Evolutionary conservation across 2,113 vertebrate genomes (phyloP), one percentile per base, ranked within the genome.

Genomic region (Perca fluviatilis): DNA sequence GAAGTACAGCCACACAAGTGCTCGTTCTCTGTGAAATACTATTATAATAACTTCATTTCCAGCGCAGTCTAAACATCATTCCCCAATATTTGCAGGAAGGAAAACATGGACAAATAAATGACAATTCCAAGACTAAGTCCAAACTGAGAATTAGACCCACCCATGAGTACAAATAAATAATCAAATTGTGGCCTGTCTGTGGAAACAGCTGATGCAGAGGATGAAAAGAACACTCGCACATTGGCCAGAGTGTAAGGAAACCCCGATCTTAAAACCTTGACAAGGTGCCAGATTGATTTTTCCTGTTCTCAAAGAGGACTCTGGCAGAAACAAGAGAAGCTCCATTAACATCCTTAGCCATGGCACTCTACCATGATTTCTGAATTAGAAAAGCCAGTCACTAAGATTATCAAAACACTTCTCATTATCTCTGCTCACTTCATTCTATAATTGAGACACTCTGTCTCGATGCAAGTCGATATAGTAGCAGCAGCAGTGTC

Each of bases 271-370:
- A 77, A 85, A 87, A 81, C 71, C 76, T 33, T 64, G 88, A 92
- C 89, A 85, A 82, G 82, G 79, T 86, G 74, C 86, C 82, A 87
- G 67, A 91, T 89, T 88, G 84, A 90, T 91, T 91, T 91, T 88
- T 87, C 67, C 74, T 78, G 69, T 64, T 71, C 73, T 88, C 70
- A 85, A 75, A 89, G 61, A 66, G 13, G 77, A 90, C 73, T 71
- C 61, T 3, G 54, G 85, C 83, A 85, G 85, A 78, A 81, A 92
- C 70, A 69, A 72, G 83, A 89, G 74, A 74, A 79, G 74, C 86
- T 88, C 90, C 77, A 90, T 93, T 90, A 89, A 84, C 86, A 85
- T 81, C 73, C 77, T 40, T 74, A 77, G 81, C 85, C 87, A 85
- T 69, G 78, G 67, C 77, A 68, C 80, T 78, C 72, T 25, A 54